Percentiles rank a stretch among this genome's conserved stretches.
Evolutionary conservation across 2,113 vertebrate genomes (phyloP).

Genomic region (Megalops atlanticus): DNA sequence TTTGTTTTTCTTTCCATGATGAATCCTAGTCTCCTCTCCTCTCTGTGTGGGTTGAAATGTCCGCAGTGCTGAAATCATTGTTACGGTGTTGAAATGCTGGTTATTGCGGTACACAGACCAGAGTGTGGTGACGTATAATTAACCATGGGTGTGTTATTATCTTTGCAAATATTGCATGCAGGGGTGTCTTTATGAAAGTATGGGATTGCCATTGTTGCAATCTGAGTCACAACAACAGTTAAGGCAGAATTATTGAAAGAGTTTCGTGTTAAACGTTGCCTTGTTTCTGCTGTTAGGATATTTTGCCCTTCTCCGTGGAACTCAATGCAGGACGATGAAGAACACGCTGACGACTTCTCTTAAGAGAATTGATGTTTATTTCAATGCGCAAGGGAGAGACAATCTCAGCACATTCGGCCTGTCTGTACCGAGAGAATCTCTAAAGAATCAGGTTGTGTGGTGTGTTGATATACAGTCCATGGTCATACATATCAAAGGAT

Average conservation of each 20-base stretch:
- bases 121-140: neutral
- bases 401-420: too few relatives aligned
- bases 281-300: too few relatives aligned
- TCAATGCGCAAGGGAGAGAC: too few relatives aligned
- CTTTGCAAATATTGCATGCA: neutral
- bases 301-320: too few relatives aligned
- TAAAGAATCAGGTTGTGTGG: too few relatives aligned
- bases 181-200: neutral
- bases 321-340: too few relatives aligned
- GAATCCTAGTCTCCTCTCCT: neutral
- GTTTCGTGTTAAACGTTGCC: neutral
- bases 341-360: too few relatives aligned
- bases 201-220: neutral
- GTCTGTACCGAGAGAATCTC: too few relatives aligned
- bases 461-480: too few relatives aligned
- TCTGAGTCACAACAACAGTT: neutral
- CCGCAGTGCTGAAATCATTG: neutral
- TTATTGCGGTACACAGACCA: neutral
- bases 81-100: neutral
- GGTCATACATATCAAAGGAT: too few relatives aligned
- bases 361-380: too few relatives aligned
- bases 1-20: neutral
- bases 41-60: neutral
- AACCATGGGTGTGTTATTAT: slow-evolving; percentile 3
- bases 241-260: neutral